Base-by-base conservation (phyloP, 2,888 invertebrate species). In the Aproaerema taeniolella region DNA sequence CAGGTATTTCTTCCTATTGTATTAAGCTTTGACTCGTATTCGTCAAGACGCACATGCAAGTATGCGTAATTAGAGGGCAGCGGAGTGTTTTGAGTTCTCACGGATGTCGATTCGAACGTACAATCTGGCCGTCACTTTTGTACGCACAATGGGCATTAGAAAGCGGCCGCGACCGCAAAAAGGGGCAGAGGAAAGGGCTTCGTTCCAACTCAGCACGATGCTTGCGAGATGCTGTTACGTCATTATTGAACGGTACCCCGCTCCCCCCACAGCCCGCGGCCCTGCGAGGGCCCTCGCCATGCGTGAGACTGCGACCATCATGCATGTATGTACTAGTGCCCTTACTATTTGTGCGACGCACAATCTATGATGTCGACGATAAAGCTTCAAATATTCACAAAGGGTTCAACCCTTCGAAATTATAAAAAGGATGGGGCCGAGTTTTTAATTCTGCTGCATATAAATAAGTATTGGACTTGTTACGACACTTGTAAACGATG, bases 381-480 rank as follows among this genome's bases (percentile, higher is more conserved):
- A 58, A 62, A 61, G 59, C 58, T 67, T 67, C 55, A 61, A 72
- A 72, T 72, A 62, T 78, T 76, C 75, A 74, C 74, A 81, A 73
- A 80, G 85, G 85, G 85, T 82, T 73, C 65, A 81, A 85, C 85
- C 85, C 85, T 81, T 81, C 67, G 56, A 61, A 67, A 67, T 59
- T 55, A 52, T 56, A 60, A 70, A 62, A 63, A 77, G 75, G 81
- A 82, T 82, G 83, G 83, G 76, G 77, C 75, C 61, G 59, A 67
- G 64, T 72, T 81, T 79, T 81, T 79, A 80, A 77, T 80, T 71
- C 65, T 68, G 56, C 71, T 73, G 77, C 78, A 85, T 83, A 77
- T 82, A 81, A 83, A 85, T 86, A 77, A 78, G 75, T 76, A 78
- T 81, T 75, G 75, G 71, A 81, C 82, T 82, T 78, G 82, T 79